phyloP scores from a whole-genome alignment of 2,888 invertebrate genomes.

The Beris morrisii region DNA sequence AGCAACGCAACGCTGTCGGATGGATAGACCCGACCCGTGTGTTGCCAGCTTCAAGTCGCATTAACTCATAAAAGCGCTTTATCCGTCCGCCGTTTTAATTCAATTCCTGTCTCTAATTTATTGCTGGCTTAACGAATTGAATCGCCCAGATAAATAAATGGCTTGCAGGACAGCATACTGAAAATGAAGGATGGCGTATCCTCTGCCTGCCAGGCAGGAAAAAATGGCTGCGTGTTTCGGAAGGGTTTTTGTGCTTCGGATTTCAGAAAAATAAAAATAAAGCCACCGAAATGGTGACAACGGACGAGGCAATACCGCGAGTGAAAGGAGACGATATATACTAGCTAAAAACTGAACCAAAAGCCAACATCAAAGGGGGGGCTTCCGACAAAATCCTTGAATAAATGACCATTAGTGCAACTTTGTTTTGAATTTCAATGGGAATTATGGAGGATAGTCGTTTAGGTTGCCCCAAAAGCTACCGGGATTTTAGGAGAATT shows the following conservation, averaged over 20 bases:
- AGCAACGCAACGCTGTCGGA: not conserved
- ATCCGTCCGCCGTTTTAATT: slow-evolving; percentile 35
- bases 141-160: slow-evolving; percentile 36
- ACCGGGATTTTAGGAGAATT: too few relatives aligned
- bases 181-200: not conserved
- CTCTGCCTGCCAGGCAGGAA: not conserved
- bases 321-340: too few relatives aligned
- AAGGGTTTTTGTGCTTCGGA: too few relatives aligned
- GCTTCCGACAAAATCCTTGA: too few relatives aligned
- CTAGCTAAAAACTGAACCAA: too few relatives aligned
- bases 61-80: slow-evolving; percentile 37
- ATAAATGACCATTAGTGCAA: too few relatives aligned
- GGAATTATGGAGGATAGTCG: too few relatives aligned
- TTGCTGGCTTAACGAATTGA: slow-evolving; percentile 37
- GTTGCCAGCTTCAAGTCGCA: slow-evolving; percentile 25
- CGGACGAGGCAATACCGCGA: too few relatives aligned
- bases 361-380: too few relatives aligned
- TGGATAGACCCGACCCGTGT: not conserved
- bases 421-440: too few relatives aligned
- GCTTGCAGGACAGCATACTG: not conserved
- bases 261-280: not conserved
- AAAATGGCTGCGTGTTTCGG: not conserved
- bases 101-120: slow-evolving; percentile 37
- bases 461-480: too few relatives aligned
- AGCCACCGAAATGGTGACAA: not conserved